These are phyloP conservation scores for Plagodis dolabraria DNA, from an alignment of 2,888 invertebrate species.

Conservation along the genomic window DNA sequence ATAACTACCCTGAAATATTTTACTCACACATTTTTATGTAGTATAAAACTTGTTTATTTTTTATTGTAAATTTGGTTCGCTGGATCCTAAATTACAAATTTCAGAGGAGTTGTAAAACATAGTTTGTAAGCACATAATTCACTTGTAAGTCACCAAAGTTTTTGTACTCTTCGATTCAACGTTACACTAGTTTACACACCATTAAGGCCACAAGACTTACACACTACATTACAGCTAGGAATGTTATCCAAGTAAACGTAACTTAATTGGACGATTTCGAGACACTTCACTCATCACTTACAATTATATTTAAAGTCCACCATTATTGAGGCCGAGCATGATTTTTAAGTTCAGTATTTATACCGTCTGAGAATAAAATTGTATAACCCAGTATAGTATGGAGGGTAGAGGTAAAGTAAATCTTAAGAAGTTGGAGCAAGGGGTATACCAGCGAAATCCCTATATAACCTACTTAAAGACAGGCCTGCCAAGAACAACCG, in stretches of 20 bases:
- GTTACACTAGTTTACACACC: conserved; percentile 28
- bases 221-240: conserved; percentile 44
- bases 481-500: too few species aligned
- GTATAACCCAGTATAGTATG: too few species aligned
- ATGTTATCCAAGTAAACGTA: conserved; percentile 42
- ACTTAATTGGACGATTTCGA: conserved; percentile 6
- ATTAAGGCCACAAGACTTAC: conserved; percentile 47
- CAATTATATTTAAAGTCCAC: not conserved
- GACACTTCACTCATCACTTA: conserved; percentile 13
- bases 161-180: conserved; percentile 67
- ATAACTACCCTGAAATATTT: not conserved
- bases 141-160: conserved; percentile 29
- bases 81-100: not conserved
- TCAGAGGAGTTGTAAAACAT: conserved; percentile 6
- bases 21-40: too few species aligned
- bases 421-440: too few species aligned
- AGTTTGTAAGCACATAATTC: conserved; percentile 36
- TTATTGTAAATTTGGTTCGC: too few species aligned
- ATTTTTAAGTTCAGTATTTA: not conserved
- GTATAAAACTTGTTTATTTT: too few species aligned
- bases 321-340: not conserved
- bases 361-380: too few species aligned
- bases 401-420: too few species aligned
- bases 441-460: too few species aligned
- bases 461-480: too few species aligned